Percentiles rank a stretch among this genome's conserved stretches.
phyloP scores from a whole-genome alignment of 1,140 invertebrate species.

The Pantala flavescens region DNA sequence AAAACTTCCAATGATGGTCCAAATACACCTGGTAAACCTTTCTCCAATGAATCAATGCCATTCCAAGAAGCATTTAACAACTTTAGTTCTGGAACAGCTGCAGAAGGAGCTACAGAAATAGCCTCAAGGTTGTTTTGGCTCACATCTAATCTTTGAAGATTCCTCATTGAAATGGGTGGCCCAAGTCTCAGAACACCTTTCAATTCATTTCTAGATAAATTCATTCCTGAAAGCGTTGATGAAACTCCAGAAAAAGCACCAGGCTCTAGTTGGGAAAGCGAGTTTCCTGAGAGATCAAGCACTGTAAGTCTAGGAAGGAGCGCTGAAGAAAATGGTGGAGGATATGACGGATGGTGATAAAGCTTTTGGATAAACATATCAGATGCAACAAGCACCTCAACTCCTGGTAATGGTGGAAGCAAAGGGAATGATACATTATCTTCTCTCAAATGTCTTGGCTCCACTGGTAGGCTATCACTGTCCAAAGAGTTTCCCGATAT shows the following conservation, averaged over 20 bases:
- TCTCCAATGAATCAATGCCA: conserved; percentile 22
- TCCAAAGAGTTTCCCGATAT: conserved; percentile 62
- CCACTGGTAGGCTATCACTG: conserved; percentile 30
- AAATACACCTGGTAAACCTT: conserved; percentile 14
- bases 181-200: conserved; percentile 49
- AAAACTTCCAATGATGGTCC: conserved; percentile 26
- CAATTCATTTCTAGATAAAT: conserved; percentile 56
- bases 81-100: conserved; percentile 66
- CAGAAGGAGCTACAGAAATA: conserved; percentile 45
- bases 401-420: conserved; percentile 46
- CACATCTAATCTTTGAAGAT: conserved; percentile 58
- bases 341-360: background rate
- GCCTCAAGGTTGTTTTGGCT: conserved; percentile 64
- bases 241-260: conserved; percentile 59
- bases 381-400: conserved; percentile 42
- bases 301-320: conserved; percentile 56
- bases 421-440: conserved; percentile 62
- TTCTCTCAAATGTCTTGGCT: conserved; percentile 41
- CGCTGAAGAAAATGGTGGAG: background rate
- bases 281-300: conserved; percentile 69
- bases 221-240: conserved; percentile 56
- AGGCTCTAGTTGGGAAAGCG: conserved; percentile 55
- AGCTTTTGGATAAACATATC: conserved; percentile 11
- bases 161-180: conserved; percentile 50
- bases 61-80: background rate